Evolutionary conservation across 2,113 vertebrate species (phyloP).

Genomic region (Myodes glareolus): DNA sequence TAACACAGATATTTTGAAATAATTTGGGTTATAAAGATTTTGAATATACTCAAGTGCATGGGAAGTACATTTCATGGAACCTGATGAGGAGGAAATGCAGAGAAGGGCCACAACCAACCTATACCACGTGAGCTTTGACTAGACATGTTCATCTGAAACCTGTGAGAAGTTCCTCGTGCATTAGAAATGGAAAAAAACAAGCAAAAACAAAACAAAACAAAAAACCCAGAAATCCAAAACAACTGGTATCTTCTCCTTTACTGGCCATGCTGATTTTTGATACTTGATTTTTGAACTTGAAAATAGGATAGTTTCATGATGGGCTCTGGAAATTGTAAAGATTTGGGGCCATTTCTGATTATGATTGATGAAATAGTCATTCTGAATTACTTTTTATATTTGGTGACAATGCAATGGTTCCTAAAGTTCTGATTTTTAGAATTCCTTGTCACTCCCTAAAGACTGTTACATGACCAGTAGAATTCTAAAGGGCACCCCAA

Average conservation of each 20-base stretch:
- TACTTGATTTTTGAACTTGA: not conserved
- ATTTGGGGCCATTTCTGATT: slow-evolving; percentile 15
- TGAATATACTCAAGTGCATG: slow-evolving; percentile 9
- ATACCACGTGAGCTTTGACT: not conserved
- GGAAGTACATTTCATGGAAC: not conserved
- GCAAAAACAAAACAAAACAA: too few species aligned
- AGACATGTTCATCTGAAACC: not conserved
- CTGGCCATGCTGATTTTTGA: not conserved
- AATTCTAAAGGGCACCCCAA: not conserved
- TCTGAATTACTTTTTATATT: not conserved
- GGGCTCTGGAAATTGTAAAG: not conserved
- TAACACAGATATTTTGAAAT: slow-evolving; percentile 20
- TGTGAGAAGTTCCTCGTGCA: not conserved
- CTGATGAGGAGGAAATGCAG: not conserved
- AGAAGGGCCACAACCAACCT: not conserved
- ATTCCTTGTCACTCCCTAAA: not conserved
- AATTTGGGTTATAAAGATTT: slow-evolving; percentile 36
- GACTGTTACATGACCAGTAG: not conserved
- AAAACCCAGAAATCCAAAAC: not conserved
- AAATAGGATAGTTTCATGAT: not conserved
- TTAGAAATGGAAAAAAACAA: not conserved
- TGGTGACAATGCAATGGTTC: slow-evolving; percentile 11
- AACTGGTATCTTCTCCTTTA: not conserved
- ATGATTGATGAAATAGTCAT: slow-evolving; percentile 6
- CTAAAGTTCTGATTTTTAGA: not conserved